Percentiles rank a stretch among this genome's conserved stretches.
Evolutionary conservation across 2,113 vertebrate genomes (phyloP).

Genomic region (Salvelinus alpinus): DNA sequence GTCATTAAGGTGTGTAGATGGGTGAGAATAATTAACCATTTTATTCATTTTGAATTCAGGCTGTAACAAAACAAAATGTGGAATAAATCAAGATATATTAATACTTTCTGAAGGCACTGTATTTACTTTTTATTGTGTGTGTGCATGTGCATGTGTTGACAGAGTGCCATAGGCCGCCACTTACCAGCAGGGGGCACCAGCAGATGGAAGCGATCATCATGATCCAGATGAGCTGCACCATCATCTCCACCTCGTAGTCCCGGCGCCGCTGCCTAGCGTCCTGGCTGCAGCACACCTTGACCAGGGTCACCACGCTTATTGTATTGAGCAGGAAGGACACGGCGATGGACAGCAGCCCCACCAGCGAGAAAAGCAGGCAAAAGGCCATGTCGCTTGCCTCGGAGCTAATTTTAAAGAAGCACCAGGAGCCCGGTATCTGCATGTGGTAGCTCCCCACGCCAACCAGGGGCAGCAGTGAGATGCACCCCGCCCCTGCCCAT

Average conservation of each 20-base stretch:
- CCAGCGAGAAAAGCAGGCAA: conserved; percentile 82
- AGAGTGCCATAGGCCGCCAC: background rate
- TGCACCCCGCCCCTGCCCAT: conserved; percentile 77
- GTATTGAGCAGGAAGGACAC: conserved; percentile 92
- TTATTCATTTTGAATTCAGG: too few species aligned
- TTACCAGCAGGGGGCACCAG: conserved; percentile 93
- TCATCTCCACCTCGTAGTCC: conserved; percentile 95
- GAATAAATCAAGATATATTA: too few species aligned
- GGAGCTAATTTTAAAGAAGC: conserved; percentile 86
- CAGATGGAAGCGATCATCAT: conserved; percentile 90
- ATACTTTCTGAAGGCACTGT: background rate
- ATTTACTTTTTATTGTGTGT: background rate
- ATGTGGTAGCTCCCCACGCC: conserved; percentile 86
- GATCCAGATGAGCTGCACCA: conserved; percentile 92
- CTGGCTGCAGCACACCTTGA: conserved; percentile 83
- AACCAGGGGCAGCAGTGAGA: conserved; percentile 81
- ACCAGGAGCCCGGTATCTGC: conserved; percentile 92
- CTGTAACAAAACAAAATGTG: too few species aligned
- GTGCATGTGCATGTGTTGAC: background rate
- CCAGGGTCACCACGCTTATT: conserved; percentile 84
- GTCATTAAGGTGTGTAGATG: too few species aligned
- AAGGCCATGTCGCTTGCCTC: conserved; percentile 69
- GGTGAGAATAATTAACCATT: too few species aligned
- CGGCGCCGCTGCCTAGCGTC: conserved; percentile 77
- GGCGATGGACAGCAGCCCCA: conserved; percentile 77